Percentiles rank a stretch among this genome's conserved stretches.
Evolutionary conservation across 2,888 invertebrate species (phyloP).

Genomic region (Eudasyphora cyanicolor): DNA sequence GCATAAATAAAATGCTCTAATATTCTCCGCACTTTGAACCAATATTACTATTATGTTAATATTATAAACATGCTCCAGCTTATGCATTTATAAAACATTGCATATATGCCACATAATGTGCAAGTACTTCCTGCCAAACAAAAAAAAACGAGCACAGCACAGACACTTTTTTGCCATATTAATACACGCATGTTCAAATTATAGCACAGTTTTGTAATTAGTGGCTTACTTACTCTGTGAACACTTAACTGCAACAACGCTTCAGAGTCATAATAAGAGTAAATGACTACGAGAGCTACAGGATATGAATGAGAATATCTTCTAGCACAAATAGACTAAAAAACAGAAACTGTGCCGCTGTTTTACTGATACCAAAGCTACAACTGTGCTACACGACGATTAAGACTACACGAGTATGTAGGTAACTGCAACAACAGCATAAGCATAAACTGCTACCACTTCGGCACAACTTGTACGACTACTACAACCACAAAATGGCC

Average conservation of each 20-base stretch:
- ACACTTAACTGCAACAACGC: not conserved
- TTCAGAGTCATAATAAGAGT: not conserved
- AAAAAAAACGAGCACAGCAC: not conserved
- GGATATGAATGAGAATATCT: not conserved
- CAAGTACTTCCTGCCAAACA: not conserved
- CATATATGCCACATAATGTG: not conserved
- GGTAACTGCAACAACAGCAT: not conserved
- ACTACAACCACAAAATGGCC: not conserved
- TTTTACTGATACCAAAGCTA: constrained; percentile 4
- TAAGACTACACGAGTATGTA: too few species aligned
- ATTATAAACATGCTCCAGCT: not conserved
- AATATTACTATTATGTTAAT: not conserved
- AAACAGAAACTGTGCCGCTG: not conserved
- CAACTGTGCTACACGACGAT: not conserved
- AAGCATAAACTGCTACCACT: not conserved
- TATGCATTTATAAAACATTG: too few species aligned
- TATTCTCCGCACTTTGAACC: constrained; percentile 19
- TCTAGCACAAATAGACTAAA: not conserved
- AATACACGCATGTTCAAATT: not conserved
- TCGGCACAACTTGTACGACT: not conserved
- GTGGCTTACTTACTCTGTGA: constrained; percentile 28
- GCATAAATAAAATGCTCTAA: constrained; percentile 20
- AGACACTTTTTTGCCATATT: not conserved
- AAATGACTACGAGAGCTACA: not conserved
- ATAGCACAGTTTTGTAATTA: constrained; percentile 49